Conservation (phyloP, 2,113 vertebrate genomes). For the Cygnus atratus region DNA sequence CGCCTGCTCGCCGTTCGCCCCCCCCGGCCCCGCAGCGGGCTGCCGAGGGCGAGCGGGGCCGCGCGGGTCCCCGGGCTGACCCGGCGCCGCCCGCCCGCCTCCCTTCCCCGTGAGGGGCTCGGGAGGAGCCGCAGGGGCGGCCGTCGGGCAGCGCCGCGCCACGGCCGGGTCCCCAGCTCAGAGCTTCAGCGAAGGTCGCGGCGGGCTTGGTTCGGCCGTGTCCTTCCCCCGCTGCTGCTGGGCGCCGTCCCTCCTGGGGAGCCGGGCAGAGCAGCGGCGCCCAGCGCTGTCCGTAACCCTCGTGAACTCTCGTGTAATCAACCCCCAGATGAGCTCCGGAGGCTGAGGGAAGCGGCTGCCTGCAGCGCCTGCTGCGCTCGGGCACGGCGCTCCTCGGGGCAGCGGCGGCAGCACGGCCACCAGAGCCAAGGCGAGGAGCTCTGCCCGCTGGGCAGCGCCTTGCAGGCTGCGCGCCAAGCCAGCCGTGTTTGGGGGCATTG, state of each 20-base stretch:
- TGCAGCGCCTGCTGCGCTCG: fast-evolving
- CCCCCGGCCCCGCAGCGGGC: too few species aligned
- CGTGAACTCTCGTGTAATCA: conserved; percentile 54
- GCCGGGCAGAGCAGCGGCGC: conserved; percentile 24
- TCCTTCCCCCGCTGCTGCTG: background rate
- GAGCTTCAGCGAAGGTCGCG: background rate
- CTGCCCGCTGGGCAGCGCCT: background rate
- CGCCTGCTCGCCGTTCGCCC: too few species aligned
- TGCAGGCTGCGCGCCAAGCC: background rate
- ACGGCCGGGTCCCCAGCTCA: background rate
- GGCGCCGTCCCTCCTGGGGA: conserved; percentile 36
- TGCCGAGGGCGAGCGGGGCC: too few species aligned
- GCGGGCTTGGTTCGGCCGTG: background rate
- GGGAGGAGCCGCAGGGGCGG: too few species aligned
- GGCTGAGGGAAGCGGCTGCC: background rate
- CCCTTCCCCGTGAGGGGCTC: too few species aligned
- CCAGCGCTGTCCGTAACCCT: conserved; percentile 49
- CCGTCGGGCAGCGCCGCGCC: too few species aligned
- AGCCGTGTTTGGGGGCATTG: background rate
- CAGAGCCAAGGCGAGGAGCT: background rate
- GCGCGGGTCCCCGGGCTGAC: too few species aligned
- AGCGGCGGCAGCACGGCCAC: background rate
- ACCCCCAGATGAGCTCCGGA: background rate
- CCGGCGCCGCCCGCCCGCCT: too few species aligned
- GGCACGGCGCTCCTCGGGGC: background rate